These are phyloP conservation scores for Meteorus cinctellus DNA, from an alignment of 2,888 invertebrate genomes.

Conservation along the genomic window DNA sequence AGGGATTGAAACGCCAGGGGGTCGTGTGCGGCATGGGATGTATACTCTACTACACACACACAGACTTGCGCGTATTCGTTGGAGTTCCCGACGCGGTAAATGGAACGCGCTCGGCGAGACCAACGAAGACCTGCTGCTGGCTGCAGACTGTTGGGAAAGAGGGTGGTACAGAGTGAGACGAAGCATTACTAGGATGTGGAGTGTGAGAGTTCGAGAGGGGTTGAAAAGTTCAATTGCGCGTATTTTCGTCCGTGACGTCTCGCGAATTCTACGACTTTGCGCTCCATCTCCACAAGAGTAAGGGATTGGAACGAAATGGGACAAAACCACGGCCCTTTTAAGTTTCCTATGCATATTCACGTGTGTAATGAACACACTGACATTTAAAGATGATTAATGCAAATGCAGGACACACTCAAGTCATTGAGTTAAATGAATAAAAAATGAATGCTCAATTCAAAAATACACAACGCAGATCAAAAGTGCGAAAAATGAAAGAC, in stretches of 20 bases:
- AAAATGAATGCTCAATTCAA: too few relatives aligned
- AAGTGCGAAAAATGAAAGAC: too few relatives aligned
- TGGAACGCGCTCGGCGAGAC: constrained; percentile 48
- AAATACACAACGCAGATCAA: too few relatives aligned
- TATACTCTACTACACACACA: background rate
- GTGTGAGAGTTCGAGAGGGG: constrained; percentile 62
- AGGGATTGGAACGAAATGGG: constrained; percentile 41
- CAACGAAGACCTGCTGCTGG: constrained; percentile 48
- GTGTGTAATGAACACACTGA: background rate
- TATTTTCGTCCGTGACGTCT: constrained; percentile 71
- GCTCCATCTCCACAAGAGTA: constrained; percentile 39
- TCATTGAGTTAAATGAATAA: too few relatives aligned
- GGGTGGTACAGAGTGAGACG: constrained; percentile 40
- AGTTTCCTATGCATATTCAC: background rate
- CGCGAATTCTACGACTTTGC: constrained; percentile 65
- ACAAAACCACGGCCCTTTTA: constrained; percentile 20
- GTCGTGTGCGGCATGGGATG: constrained; percentile 43
- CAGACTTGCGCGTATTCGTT: constrained; percentile 22
- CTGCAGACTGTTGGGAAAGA: constrained; percentile 39
- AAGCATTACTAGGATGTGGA: constrained; percentile 34
- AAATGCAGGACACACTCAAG: too few relatives aligned
- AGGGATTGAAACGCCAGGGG: constrained; percentile 49
- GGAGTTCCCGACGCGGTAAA: constrained; percentile 44
- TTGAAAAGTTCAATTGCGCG: constrained; percentile 73
- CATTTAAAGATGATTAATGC: background rate